Base-by-base conservation (phyloP, 1,140 invertebrate genomes). In the Nautilus pompilius region DNA sequence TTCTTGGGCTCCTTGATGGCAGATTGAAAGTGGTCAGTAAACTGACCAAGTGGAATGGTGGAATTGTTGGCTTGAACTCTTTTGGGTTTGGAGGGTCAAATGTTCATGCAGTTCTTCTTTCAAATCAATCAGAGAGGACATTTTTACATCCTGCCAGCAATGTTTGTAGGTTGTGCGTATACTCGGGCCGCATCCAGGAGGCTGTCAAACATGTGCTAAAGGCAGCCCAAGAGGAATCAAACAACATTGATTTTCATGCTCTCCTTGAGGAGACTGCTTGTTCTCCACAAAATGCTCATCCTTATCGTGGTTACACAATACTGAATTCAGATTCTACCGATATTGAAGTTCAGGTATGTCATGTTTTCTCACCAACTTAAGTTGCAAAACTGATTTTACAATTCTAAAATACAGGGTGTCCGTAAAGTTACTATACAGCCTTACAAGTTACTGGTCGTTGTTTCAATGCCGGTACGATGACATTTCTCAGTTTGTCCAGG, bases 61-160 rank as follows among this genome's bases (percentile, higher is more conserved):
- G 93, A 15, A 83, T 93, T 26, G 88, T 93, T 34, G 95, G 88
- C 5, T 75, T 99, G 1, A 99, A 98, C 82, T 97, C 93, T 2
- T 99, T 99, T 82, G 96, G 96, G 22, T 98, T 98, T 84, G 96
- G 96, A 60, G 96, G 96, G 54, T 93, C 95, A 26, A 99, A 99
- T 84, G 94, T 92, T 17, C 96, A 98, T 81, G 82, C 93, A 0
- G 84, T 99, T 58, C 83, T 98, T 0, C 88, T 90, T 72, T 90
- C 90, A 1, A 58, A 58, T 60, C 41, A 46, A 64, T 51, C 59
- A 22, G 55, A 71, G 56, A 58, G 24, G 22, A 33, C 56, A 20
- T 30, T 24, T 17, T 58, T 48, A 4, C 66, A 71, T 56, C 63
- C 63, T 20, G 69, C 67, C 5, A 45, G 57, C 36, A 24, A 58